Evolutionary conservation across 2,797 vertebrate species (phyloP).

Genomic region (Delichon dasypus): DNA sequence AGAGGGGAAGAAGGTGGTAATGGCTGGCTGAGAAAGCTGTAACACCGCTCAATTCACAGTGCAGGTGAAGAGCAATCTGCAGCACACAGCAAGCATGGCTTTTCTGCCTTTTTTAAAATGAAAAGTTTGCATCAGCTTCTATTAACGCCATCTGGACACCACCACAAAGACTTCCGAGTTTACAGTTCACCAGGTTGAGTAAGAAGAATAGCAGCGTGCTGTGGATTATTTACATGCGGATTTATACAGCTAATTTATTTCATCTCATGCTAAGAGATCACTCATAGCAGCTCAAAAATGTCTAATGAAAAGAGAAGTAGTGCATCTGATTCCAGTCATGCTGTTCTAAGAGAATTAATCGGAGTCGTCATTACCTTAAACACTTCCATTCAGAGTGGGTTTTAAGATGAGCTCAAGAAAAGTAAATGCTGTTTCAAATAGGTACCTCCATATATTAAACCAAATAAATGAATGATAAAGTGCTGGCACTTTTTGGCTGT

Average conservation of each 20-base stretch:
- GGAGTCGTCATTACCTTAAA: constrained; percentile 55
- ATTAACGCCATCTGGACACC: not conserved
- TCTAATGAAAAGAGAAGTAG: constrained; percentile 46
- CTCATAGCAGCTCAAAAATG: constrained; percentile 10
- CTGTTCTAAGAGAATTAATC: constrained; percentile 50
- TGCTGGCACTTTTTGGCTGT: constrained; percentile 49
- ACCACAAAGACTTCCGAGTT: not conserved
- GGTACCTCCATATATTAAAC: constrained; percentile 62
- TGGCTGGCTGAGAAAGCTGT: not conserved
- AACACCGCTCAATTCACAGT: not conserved
- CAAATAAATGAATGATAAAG: constrained; percentile 67
- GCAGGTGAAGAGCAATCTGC: not conserved
- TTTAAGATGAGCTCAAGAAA: constrained; percentile 59
- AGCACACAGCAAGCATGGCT: not conserved
- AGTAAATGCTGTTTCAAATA: constrained; percentile 68
- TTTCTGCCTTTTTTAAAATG: not conserved
- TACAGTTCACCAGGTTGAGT: not conserved
- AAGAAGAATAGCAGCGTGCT: not conserved
- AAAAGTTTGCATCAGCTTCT: not conserved
- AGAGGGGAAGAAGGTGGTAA: not conserved
- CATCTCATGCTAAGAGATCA: not conserved
- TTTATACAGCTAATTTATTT: constrained; percentile 8
- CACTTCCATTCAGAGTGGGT: constrained; percentile 54
- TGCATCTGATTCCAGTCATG: constrained; percentile 22
- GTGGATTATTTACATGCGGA: not conserved